Base-by-base conservation (phyloP, 2,113 vertebrate species). In the Drymodes brunneopygia region DNA sequence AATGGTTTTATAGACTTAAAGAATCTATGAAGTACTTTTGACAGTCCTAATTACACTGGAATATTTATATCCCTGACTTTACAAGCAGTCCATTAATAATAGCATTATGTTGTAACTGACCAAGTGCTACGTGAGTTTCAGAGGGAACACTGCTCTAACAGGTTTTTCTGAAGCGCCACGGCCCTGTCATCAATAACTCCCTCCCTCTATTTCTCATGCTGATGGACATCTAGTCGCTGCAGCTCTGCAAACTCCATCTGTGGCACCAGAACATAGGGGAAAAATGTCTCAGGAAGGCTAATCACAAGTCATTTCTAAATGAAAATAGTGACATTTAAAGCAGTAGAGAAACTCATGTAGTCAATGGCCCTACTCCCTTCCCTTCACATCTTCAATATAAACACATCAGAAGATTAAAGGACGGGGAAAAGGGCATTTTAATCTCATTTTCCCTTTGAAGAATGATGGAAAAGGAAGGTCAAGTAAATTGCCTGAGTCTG, bases 51-150 rank as follows among this genome's bases (percentile, higher is more conserved):
- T 81, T 92, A 78, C 24, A 53, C 19, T 60, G 40, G n/a, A 62
- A 88, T 88, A 67, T 85, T 94, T 93, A 67, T 47, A 80, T 25
- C 25, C 19, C 67, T 75, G 42, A 65, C 20, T 87, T 79, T 66
- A 75, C 27, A 88, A 90, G 44, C 40, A 77, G 40, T 35, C 20
- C 40, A 56, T 71, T 74, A 77, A 71, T n/a, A 70, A 86, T 2
- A 61, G 36, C 23, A 22, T 22, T 45, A 9, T 47, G 38, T 19
- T 54, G 42, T 50, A 84, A 86, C 21, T 45, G 28, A 45, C 18
- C 33, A 40, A 28, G 45, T 53, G 27, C 67, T 50, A 23, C 33
- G 48, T 70, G 44, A 21, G 12, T 77, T 88, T 51, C n/a, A 42
- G 31, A 33, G 29, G 5, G 12, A 60, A 50, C 3, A 8, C 11